A percentile compares a stretch with the other conserved stretches of the same genome.
Conservation (phyloP, 1,140 invertebrate species). For the Hyphantria cunea region DNA sequence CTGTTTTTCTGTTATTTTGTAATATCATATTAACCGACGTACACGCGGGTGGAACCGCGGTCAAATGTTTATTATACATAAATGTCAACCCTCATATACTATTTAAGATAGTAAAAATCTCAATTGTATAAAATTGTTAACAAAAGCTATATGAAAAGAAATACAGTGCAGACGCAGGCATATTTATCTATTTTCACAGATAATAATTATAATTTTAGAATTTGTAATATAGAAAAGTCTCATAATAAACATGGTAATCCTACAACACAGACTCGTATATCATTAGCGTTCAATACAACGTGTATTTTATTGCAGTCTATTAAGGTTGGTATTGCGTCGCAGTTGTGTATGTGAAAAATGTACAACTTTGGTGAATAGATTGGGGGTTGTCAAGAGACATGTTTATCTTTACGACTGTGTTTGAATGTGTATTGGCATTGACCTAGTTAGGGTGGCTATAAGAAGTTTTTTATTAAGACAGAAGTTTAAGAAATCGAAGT, state of each 20-base stretch:
- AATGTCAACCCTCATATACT: too few species aligned
- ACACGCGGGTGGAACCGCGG: too few species aligned
- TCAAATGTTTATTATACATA: too few species aligned
- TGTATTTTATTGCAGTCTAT: constrained; percentile 4
- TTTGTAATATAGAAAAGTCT: background rate
- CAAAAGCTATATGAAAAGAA: background rate
- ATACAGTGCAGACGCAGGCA: background rate
- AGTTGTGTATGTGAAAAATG: constrained; percentile 18
- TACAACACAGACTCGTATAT: background rate
- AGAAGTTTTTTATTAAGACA: constrained; percentile 1
- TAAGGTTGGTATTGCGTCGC: constrained; percentile 9
- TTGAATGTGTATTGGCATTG: constrained; percentile 15
- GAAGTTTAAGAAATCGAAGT: too few species aligned
- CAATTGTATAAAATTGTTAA: too few species aligned
- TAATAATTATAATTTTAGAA: background rate
- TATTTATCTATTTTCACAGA: background rate
- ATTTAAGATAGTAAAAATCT: too few species aligned
- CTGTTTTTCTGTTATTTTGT: too few species aligned
- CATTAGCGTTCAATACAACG: background rate
- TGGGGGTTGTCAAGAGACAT: constrained; percentile 3
- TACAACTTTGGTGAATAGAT: background rate
- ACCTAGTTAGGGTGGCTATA: constrained; percentile 4
- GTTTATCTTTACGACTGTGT: constrained; percentile 20
- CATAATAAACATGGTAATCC: background rate
- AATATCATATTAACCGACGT: too few species aligned